phyloP scores from a whole-genome alignment of 2,113 vertebrate species.

The Tiliqua scincoides region DNA sequence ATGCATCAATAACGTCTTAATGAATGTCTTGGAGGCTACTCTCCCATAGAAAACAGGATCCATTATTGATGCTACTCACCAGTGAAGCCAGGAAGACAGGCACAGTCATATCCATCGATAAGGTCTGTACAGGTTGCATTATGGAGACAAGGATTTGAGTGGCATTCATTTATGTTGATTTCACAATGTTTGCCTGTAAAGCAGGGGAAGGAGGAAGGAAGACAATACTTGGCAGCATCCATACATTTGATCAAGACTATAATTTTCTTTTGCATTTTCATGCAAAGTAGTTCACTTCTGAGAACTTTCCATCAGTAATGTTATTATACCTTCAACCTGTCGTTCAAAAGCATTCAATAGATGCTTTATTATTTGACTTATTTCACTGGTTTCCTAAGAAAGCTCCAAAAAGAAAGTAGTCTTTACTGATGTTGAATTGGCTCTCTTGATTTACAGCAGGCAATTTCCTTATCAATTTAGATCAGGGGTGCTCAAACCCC shows the following conservation, averaged over 20 bases:
- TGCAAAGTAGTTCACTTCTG: conserved; percentile 27
- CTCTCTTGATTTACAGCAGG: conserved; percentile 32
- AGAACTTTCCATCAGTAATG: neutral
- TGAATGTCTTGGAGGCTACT: conserved; percentile 4
- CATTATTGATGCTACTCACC: conserved; percentile 65
- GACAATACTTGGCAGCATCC: conserved; percentile 9
- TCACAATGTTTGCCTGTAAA: conserved; percentile 78
- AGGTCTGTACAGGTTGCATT: conserved; percentile 77
- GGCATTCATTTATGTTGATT: conserved; percentile 79
- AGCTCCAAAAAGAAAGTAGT: neutral
- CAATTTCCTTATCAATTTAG: conserved; percentile 53
- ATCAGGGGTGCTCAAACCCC: too few species aligned
- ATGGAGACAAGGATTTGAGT: conserved; percentile 77
- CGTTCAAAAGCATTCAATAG: neutral
- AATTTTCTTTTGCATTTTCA: conserved; percentile 36
- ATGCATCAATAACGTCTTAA: conserved; percentile 34
- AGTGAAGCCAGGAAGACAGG: conserved; percentile 76
- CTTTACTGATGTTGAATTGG: conserved; percentile 29
- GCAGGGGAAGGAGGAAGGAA: neutral
- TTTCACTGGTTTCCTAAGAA: conserved; percentile 23
- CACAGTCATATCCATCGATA: conserved; percentile 71
- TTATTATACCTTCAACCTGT: neutral
- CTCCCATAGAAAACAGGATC: neutral
- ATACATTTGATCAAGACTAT: conserved; percentile 31
- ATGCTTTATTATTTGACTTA: conserved; percentile 9